Conservation (phyloP, 30 jellyfish, hydroid and myxozoan species). For the Aurelia sp. region DNA sequence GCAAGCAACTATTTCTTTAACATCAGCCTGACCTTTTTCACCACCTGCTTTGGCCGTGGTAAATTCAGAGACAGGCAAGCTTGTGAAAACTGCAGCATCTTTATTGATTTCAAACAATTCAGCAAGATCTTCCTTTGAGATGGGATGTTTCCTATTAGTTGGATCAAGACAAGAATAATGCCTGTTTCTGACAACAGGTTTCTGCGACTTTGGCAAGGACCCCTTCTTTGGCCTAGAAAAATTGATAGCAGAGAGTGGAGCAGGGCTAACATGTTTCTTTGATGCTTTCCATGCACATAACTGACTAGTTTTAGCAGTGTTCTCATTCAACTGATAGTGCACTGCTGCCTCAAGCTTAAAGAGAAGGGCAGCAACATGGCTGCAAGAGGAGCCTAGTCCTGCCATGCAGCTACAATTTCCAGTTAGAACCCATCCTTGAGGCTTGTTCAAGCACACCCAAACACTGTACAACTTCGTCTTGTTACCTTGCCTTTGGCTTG, state of each 20-base stretch:
- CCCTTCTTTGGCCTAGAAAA: too few species aligned
- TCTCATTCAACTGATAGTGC: slow-evolving; percentile 27
- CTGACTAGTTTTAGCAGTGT: slow-evolving; percentile 31
- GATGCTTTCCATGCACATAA: not conserved
- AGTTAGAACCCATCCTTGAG: not conserved
- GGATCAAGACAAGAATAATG: slow-evolving; percentile 12
- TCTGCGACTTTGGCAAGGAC: slow-evolving; percentile 22
- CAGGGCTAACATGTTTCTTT: too few species aligned
- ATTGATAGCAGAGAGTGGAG: too few species aligned
- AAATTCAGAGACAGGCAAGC: slow-evolving; percentile 15
- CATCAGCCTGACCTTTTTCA: not conserved
- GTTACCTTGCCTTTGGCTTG: too few species aligned
- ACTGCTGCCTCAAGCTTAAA: slow-evolving; percentile 57
- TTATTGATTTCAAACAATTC: slow-evolving; percentile 1
- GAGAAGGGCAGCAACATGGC: slow-evolving; percentile 55
- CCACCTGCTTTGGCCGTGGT: slow-evolving; percentile 10
- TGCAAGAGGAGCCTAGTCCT: slow-evolving; percentile 63
- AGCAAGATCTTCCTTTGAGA: slow-evolving; percentile 12
- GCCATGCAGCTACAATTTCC: slow-evolving; percentile 58
- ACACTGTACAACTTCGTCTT: too few species aligned
- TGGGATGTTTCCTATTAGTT: not conserved
- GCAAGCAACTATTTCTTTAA: slow-evolving; percentile 4
- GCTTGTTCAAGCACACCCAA: too few species aligned
- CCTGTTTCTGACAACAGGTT: slow-evolving; percentile 8
- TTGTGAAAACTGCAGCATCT: slow-evolving; percentile 43